Percentiles rank a stretch among this genome's conserved stretches.
Conservation (phyloP, 2,113 vertebrate species). For the Neotragus moschatus region DNA sequence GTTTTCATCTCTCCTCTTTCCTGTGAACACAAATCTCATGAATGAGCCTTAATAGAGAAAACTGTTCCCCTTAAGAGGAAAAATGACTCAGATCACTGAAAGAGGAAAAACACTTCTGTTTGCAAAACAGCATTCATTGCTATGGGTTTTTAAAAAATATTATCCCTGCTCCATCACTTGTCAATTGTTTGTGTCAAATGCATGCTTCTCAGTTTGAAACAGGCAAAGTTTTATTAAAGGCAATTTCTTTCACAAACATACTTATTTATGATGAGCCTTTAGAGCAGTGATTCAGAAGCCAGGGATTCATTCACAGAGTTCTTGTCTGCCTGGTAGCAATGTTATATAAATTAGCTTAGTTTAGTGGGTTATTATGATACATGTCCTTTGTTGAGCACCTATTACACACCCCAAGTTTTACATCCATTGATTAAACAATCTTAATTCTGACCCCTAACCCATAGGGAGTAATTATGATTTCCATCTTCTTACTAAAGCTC, state of each 20-base stretch:
- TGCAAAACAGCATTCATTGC: neutral
- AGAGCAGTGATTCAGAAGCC: neutral
- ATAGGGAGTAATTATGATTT: neutral
- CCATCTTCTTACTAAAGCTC: neutral
- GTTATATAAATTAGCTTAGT: neutral
- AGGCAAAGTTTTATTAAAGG: neutral
- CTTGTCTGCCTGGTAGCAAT: neutral
- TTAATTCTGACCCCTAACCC: neutral
- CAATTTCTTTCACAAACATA: constrained; percentile 1
- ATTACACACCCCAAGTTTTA: neutral
- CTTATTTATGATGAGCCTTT: neutral
- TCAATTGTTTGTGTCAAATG: neutral
- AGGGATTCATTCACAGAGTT: neutral
- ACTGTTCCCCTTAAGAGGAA: neutral
- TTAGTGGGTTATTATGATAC: neutral
- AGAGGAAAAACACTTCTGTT: neutral
- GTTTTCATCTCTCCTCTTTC: neutral
- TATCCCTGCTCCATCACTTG: neutral
- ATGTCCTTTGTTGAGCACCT: neutral
- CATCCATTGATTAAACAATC: neutral
- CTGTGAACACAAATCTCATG: neutral
- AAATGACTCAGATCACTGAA: neutral
- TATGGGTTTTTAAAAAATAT: neutral
- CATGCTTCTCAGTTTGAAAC: neutral
- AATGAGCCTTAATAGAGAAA: neutral